phyloP scores from a whole-genome alignment of 2,888 invertebrate genomes.

The Xanthia togata region DNA sequence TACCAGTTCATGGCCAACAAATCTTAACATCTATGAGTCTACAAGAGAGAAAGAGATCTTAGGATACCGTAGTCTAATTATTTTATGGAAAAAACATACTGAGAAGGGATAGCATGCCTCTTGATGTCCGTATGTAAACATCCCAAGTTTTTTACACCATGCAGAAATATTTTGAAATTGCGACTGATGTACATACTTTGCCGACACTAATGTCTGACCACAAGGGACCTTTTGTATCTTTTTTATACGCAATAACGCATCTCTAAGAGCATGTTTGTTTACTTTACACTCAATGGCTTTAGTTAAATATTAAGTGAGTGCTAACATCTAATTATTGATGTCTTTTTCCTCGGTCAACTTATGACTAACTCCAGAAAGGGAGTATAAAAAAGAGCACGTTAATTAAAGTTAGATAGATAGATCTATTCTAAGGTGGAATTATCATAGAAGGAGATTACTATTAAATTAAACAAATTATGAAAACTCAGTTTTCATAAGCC shows the following conservation, averaged over 20 bases:
- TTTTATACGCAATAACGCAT: conserved; percentile 49
- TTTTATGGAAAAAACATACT: neutral
- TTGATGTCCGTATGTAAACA: conserved; percentile 5
- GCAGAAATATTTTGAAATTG: conserved; percentile 27
- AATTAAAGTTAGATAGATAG: neutral
- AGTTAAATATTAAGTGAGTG: conserved; percentile 44
- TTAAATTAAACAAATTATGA: neutral
- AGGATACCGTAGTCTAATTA: neutral
- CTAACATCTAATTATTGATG: conserved; percentile 41
- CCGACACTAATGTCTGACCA: conserved; percentile 33
- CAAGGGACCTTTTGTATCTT: conserved; percentile 20
- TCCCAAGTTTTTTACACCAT: conserved; percentile 10
- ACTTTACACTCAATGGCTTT: conserved; percentile 47
- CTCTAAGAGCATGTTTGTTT: conserved; percentile 51
- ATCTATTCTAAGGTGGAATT: neutral
- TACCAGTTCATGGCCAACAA: neutral
- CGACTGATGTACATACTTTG: conserved; percentile 14
- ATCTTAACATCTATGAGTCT: neutral
- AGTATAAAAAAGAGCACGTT: neutral
- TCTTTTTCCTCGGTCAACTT: conserved; percentile 16
- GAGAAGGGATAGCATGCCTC: neutral
- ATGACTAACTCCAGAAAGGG: conserved; percentile 31
- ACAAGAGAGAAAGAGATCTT: neutral
- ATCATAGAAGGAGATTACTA: too few species aligned
- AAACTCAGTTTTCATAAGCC: neutral